Evolutionary conservation across 1,140 invertebrate species (phyloP), one percentile per base, ranked within the genome.

Genomic region (Drosophila varians): DNA sequence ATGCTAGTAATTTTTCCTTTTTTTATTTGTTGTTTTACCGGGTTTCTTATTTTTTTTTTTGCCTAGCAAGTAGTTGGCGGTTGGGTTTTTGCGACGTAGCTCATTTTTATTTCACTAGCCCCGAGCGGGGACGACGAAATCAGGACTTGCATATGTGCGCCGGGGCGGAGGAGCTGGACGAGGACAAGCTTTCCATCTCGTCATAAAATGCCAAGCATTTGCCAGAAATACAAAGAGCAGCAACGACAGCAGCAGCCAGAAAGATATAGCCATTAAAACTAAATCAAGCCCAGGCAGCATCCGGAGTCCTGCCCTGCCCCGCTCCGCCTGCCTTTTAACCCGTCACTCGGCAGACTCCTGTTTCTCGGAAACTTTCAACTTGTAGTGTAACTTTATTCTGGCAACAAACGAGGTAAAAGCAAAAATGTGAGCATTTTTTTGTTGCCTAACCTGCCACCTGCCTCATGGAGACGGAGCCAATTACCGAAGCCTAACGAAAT

Each of bases 1-100:
- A 87, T 86, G 77, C 82, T 86, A 87, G 80, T 86, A 87, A 86
- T 86, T 86, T 87, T 71, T 65, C 72, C 60, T 65, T 52, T 62
- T 69, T 47, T 49, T 64, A 53, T 34, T n/a, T 14, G 6, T 56
- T 56, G 23, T 55, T 46, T 56, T 34, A 43, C 55, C 55, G 21
- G 28, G 18, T 9, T 31, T 9, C n/a, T 31, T 31, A 7, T 26
- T 31, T 42, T 56, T 16, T 54, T 54, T 31, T 31, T 3, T 38
- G 47, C 38, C 48, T 62, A 52, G 55, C 49, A 72, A 48, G 36
- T 16, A 16, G 69, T 61, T 72, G 55, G 51, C 42, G 62, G 62
- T 69, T 38, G 62, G 25, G 49, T 47, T 36, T 62, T 60, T 56
- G 51, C 28, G 28, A 31, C 28, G 71, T 80, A 80, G 82, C 80